These are phyloP conservation scores for Papilio aristodemus DNA, from an alignment of 1,140 invertebrate genomes.

Conservation along the genomic window DNA sequence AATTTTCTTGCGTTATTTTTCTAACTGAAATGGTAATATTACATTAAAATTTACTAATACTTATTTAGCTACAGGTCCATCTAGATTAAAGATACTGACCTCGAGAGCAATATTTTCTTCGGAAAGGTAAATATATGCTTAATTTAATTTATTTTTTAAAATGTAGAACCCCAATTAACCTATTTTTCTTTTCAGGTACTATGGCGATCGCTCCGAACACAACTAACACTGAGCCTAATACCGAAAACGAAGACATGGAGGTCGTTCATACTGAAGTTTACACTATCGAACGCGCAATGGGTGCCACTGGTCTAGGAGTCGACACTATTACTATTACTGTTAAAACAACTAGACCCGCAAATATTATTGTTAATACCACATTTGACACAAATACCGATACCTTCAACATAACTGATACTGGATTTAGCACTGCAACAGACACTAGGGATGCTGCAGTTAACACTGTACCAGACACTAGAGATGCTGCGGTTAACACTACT, in stretches of 20 bases:
- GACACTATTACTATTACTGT: background rate
- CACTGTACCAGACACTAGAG: background rate
- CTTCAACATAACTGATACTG: background rate
- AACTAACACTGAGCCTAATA: background rate
- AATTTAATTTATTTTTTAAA: background rate
- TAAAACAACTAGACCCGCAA: background rate
- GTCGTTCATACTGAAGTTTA: too few relatives aligned
- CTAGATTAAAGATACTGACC: background rate
- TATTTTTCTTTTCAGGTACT: slow-evolving; percentile 30
- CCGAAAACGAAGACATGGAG: background rate
- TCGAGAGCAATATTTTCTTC: background rate
- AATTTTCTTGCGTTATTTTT: slow-evolving; percentile 1
- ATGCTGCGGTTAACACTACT: background rate
- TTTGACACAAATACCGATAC: background rate
- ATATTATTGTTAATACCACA: background rate
- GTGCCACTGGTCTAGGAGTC: too few relatives aligned
- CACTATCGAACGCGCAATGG: background rate
- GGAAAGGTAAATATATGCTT: slow-evolving; percentile 17
- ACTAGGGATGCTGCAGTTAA: background rate
- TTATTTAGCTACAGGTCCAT: slow-evolving; percentile 13
- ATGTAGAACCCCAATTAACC: background rate
- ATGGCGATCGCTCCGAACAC: background rate
- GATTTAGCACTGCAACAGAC: background rate
- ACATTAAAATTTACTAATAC: slow-evolving; percentile 1
- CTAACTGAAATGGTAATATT: background rate